Conservation (phyloP, 2,888 invertebrate genomes). For the Drosophila stalkeri region DNA sequence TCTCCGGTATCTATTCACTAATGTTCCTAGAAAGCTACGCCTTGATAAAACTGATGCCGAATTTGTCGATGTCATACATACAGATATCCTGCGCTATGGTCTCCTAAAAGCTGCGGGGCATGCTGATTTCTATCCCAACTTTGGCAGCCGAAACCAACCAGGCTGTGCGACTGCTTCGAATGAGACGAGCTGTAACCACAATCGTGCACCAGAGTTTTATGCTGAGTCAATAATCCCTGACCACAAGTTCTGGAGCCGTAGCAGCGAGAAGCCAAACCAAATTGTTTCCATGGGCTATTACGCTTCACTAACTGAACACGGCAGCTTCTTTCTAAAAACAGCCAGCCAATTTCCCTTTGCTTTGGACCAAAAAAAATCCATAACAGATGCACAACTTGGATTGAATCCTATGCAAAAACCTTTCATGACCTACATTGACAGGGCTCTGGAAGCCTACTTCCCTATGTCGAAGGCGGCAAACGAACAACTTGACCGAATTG, state of each 20-base stretch:
- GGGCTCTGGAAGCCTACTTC: background rate
- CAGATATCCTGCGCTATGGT: constrained; percentile 87
- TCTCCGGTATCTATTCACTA: constrained; percentile 87
- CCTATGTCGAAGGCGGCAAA: no score
- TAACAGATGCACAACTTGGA: background rate
- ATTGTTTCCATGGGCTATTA: constrained; percentile 86
- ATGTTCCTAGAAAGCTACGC: constrained; percentile 84
- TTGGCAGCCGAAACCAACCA: constrained; percentile 86
- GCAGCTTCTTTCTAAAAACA: constrained; percentile 85
- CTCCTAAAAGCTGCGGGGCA: constrained; percentile 85
- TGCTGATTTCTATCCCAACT: constrained; percentile 87
- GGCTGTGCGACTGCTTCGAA: background rate
- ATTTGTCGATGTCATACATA: constrained; percentile 88
- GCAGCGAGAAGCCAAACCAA: constrained; percentile 81
- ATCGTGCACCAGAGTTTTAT: constrained; percentile 85
- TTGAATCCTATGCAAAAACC: background rate
- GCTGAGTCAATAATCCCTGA: constrained; percentile 86
- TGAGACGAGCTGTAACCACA: constrained; percentile 86
- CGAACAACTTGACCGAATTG: no score
- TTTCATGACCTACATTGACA: background rate
- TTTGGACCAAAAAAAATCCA: constrained; percentile 1
- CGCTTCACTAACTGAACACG: constrained; percentile 81
- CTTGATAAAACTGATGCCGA: constrained; percentile 87
- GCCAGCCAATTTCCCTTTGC: constrained; percentile 47
- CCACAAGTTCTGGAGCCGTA: constrained; percentile 86